Base-by-base conservation (phyloP, 2,888 invertebrate genomes). In the Apodemia mormo region DNA sequence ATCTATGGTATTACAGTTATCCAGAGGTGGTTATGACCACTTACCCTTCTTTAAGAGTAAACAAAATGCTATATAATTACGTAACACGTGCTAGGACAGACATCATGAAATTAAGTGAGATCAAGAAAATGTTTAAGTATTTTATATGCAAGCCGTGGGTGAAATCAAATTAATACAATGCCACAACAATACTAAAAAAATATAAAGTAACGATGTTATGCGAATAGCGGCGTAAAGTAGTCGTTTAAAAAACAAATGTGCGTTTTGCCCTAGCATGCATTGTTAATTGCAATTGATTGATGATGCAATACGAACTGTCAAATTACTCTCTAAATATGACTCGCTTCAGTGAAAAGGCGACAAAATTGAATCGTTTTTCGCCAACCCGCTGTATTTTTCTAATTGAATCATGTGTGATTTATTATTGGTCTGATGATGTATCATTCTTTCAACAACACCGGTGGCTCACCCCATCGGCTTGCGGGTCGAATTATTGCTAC, bases 351-450 rank as follows among this genome's bases (percentile, higher is more conserved):
- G 79, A 76, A 78, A 82, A 78, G 79, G 83, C 86, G 88, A 86
- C 90, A 86, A 85, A 87, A 85, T 85, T 82, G 82, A 86, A 83
- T 81, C 85, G 86, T 82, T 87, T 84, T 81, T 79, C 82, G 79
- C 80, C 78, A 81, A 81, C 83, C 84, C 84, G 83, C 81, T 80
- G 87, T 89, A 87, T 91, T 91, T 89, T 92, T 92, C 92, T 92
- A 93, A 93, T 93, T 93, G 92, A 93, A 92, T 91, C 92, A 89
- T 88, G 82, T 89, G 91, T 93, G 92, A 93, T 93, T 93, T 93
- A 93, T 92, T 90, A 91, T 91, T 90, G 92, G 90, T 88, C 81
- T 92, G 93, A 92, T 93, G 93, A 93, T 93, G 93, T 89, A 92
- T 93, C 92, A 92, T 92, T 92, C 92, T 92, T 91, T 92, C 92